Evolutionary conservation across 2,888 invertebrate genomes (phyloP).

Genomic region (Aporophyla nigra): DNA sequence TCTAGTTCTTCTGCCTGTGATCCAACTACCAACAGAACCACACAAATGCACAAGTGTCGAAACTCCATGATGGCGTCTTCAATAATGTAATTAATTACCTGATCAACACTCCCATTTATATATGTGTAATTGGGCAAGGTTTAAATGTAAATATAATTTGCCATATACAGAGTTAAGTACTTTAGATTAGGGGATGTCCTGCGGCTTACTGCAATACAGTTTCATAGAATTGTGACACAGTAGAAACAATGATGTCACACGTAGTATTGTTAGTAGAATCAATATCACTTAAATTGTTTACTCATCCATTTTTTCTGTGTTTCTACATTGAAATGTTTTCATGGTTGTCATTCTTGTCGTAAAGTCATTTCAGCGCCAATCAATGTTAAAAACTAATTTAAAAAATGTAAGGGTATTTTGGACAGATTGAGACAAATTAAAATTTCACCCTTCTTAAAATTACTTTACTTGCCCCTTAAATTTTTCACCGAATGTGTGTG

Average conservation of each 20-base stretch:
- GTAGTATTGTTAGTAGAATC: background rate
- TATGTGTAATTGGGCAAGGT: slow-evolving; percentile 13
- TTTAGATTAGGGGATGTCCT: slow-evolving; percentile 48
- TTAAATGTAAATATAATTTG: background rate
- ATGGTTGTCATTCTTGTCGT: too few relatives aligned
- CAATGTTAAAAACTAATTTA: too few relatives aligned
- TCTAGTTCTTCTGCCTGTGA: slow-evolving; percentile 12
- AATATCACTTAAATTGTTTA: background rate
- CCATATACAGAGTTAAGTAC: slow-evolving; percentile 1
- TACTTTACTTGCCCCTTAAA: too few relatives aligned
- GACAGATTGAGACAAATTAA: too few relatives aligned
- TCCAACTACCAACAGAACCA: slow-evolving; percentile 16
- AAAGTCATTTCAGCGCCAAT: too few relatives aligned
- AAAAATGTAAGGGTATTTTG: too few relatives aligned
- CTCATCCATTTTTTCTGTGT: background rate
- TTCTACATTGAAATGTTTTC: background rate
- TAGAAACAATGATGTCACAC: slow-evolving; percentile 18
- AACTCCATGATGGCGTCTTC: slow-evolving; percentile 38
- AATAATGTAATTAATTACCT: slow-evolving; percentile 40
- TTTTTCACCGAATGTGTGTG: too few relatives aligned
- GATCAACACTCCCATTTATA: slow-evolving; percentile 30
- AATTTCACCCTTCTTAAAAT: too few relatives aligned
- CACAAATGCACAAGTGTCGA: slow-evolving; percentile 16
- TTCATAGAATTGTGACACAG: slow-evolving; percentile 29
- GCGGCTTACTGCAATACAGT: background rate